Evolutionary conservation across 2,888 invertebrate genomes (phyloP), one percentile per base, ranked within the genome.

Genomic region (Congeria kusceri): DNA sequence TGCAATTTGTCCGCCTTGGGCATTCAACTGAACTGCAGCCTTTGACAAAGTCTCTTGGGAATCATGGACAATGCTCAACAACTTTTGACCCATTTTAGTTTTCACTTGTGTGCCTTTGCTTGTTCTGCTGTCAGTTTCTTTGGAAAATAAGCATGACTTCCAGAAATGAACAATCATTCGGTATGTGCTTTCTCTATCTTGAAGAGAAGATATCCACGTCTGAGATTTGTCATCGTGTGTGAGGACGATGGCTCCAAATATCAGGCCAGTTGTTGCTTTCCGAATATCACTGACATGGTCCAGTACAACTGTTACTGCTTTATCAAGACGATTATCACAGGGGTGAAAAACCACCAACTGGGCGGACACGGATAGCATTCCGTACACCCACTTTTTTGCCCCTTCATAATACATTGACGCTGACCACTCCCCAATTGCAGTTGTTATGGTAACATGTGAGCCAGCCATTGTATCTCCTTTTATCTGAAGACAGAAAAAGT

Each of bases 171-270:
- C 68, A 7, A 91, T 46, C 9, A 85, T 77, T 25, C 82, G 76
- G 76, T 83, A 89, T 7, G 85, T 77, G 25, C 80, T 78, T 47
- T 86, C 82, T 63, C 87, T 77, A 39, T 90, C 87, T 7, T 82
- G 56, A 46, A 91, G 64, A 15, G 90, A 90, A 13, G 90, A 89
- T 68, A 91, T 86, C 91, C 90, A 91, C 28, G 85, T 76, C 47
- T 81, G 86, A 11, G 76, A 64, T 13, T 83, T 83, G 29, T 79
- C 71, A 7, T 76, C 79, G 15, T 77, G 78, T 0, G 76, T 69
- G 9, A 90, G 56, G 28, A 84, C 86, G 4, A 90, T 70, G 20
- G 89, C 88, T 57, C 87, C 77, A 76, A 85, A 91, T 13, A 91
- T 74, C 13, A 89, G 59, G 32, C 87, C 87, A 18, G 90, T 88